phyloP scores from a whole-genome alignment of 1,140 invertebrate genomes.

The Cecropterus lyciades region DNA sequence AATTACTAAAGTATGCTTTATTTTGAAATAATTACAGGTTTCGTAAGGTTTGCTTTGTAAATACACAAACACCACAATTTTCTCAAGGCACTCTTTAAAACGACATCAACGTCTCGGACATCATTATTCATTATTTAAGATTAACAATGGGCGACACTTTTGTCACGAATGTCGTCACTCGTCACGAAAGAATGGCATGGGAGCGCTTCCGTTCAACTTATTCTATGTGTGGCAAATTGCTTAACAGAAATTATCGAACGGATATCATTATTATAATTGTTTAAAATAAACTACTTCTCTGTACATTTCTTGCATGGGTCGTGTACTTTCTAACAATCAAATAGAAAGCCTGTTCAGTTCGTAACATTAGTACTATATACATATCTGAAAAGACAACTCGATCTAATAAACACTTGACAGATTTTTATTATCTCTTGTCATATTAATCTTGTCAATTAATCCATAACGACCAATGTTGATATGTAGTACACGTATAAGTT shows the following conservation, averaged over 20 bases:
- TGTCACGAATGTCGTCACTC: conserved; percentile 4
- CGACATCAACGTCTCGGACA: conserved; percentile 14
- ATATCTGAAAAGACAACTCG: too few species aligned
- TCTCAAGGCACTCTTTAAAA: conserved; percentile 13
- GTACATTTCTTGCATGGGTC: too few species aligned
- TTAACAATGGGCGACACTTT: conserved; percentile 10
- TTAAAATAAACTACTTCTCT: too few species aligned
- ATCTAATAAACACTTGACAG: too few species aligned
- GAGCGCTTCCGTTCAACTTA: conserved; percentile 6
- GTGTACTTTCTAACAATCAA: too few species aligned
- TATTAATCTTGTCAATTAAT: too few species aligned
- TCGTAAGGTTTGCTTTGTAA: not conserved
- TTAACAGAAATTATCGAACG: not conserved
- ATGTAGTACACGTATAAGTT: too few species aligned
- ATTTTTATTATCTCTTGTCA: too few species aligned
- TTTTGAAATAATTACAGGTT: not conserved
- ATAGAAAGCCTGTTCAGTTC: too few species aligned
- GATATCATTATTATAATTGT: not conserved
- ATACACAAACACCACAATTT: conserved; percentile 9
- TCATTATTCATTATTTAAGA: conserved; percentile 24
- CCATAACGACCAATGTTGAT: too few species aligned
- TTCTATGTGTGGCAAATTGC: not conserved
- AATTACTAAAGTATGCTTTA: not conserved
- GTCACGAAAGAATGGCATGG: conserved; percentile 10
- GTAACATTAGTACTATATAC: too few species aligned